Conservation (phyloP, 2,888 invertebrate species). For the Phytoseiulus persimilis region DNA sequence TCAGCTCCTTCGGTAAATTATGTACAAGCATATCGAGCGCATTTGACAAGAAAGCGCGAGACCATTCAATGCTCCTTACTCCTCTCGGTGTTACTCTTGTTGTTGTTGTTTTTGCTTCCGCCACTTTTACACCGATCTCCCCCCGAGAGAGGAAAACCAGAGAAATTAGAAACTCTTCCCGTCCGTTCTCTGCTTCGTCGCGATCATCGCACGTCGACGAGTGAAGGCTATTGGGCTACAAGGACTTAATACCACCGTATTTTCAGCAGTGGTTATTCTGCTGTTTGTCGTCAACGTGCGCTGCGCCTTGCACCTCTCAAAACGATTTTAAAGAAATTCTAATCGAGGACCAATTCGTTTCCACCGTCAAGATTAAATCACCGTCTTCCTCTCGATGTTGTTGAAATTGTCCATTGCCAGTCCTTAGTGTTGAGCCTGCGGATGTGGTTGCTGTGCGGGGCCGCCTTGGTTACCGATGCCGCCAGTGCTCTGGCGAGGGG, state of each 20-base stretch:
- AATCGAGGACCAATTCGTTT: not conserved
- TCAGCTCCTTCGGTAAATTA: not conserved
- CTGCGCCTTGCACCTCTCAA: not conserved
- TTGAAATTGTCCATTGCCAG: not conserved
- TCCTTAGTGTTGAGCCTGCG: not conserved
- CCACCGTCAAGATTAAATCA: not conserved
- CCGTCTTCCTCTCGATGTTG: not conserved
- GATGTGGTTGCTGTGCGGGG: not conserved
- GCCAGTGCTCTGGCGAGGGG: not conserved
- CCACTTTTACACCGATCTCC: not conserved
- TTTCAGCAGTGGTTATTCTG: no score
- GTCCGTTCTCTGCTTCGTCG: not conserved
- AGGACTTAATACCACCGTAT: not conserved
- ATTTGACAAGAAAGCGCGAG: conserved; percentile 5
- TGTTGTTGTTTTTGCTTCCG: not conserved
- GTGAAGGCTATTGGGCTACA: not conserved
- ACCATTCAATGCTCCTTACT: not conserved
- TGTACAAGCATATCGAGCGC: not conserved
- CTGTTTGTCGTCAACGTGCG: no score
- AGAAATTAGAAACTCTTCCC: not conserved
- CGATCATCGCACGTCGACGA: not conserved
- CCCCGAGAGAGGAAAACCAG: not conserved
- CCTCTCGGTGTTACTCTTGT: not conserved
- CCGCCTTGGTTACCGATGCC: not conserved
- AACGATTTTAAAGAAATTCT: not conserved